A percentile compares a stretch with the other conserved stretches of the same genome.
These are phyloP conservation scores for Hydroisotoma schaefferi DNA, from an alignment of 2,888 invertebrate species.

Conservation along the genomic window DNA sequence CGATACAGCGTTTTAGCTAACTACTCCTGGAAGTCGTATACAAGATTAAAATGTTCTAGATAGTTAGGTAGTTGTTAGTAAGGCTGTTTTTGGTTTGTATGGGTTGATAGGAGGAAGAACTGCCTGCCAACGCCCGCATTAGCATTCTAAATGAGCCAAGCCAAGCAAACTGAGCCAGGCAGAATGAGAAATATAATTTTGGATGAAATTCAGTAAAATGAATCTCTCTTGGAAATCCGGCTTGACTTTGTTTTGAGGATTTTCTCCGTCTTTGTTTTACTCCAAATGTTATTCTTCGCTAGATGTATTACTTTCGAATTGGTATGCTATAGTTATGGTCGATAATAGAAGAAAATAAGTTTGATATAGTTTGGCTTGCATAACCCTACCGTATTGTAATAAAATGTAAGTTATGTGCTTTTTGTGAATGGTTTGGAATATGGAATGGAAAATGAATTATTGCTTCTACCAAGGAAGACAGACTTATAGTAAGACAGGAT, in stretches of 20 bases:
- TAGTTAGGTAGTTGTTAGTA: too few relatives aligned
- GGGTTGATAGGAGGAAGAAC: background rate
- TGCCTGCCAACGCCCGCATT: slow-evolving; percentile 37
- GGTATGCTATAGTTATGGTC: too few relatives aligned
- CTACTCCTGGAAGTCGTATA: too few relatives aligned
- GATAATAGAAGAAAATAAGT: too few relatives aligned
- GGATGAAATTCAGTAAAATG: slow-evolving; percentile 36
- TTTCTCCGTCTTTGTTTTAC: slow-evolving; percentile 17
- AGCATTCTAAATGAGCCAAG: slow-evolving; percentile 43
- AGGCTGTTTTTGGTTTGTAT: too few relatives aligned
- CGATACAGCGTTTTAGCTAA: too few relatives aligned
- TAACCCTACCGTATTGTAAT: too few relatives aligned
- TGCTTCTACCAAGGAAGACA: slow-evolving; percentile 1
- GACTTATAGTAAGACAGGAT: background rate
- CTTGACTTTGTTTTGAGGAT: slow-evolving; percentile 15
- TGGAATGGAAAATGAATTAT: slow-evolving; percentile 5
- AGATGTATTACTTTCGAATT: too few relatives aligned
- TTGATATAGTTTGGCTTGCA: too few relatives aligned
- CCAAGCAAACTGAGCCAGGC: slow-evolving; percentile 15
- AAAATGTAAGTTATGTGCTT: too few relatives aligned
- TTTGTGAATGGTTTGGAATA: background rate
- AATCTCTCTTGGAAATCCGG: slow-evolving; percentile 28
- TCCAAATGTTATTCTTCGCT: too few relatives aligned
- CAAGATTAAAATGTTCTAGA: too few relatives aligned
- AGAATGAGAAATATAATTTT: slow-evolving; percentile 34